Percentiles rank a stretch among this genome's conserved stretches.
Evolutionary conservation across 53 echinoderm and acorn worm species (phyloP).

Genomic region (Paracentrotus lividus): DNA sequence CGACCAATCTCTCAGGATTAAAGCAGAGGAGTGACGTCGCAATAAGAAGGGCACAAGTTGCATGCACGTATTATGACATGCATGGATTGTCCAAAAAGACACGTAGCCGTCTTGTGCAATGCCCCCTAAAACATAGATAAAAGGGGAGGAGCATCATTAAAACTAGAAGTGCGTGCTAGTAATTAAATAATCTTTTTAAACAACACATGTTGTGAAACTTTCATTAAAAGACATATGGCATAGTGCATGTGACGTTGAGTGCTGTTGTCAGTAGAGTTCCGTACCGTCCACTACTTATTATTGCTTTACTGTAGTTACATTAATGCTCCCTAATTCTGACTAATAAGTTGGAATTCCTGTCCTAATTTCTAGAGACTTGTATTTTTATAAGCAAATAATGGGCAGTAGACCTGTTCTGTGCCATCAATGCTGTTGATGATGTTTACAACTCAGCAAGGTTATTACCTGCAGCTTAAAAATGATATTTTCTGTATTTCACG

Average conservation of each 20-base stretch:
- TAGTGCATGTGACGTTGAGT: constrained; percentile 25
- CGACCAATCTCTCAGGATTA: too few species aligned
- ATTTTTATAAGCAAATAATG: too few species aligned
- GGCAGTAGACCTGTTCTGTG: background rate
- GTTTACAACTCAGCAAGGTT: background rate
- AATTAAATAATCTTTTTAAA: background rate
- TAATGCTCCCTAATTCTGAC: constrained; percentile 8
- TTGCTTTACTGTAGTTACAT: background rate
- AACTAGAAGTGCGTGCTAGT: background rate
- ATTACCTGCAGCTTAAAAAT: too few species aligned
- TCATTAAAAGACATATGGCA: background rate
- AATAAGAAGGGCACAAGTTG: too few species aligned
- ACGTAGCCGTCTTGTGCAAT: too few species aligned
- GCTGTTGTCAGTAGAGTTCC: background rate
- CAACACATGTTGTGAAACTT: background rate
- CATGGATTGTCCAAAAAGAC: too few species aligned
- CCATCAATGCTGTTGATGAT: background rate
- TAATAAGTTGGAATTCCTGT: constrained; percentile 52
- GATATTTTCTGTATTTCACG: too few species aligned
- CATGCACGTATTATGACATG: too few species aligned
- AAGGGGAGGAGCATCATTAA: constrained; percentile 20
- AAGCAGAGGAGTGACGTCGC: too few species aligned
- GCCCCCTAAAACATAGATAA: background rate
- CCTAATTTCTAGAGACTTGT: constrained; percentile 35
- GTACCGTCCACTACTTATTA: background rate